Base-by-base conservation (phyloP, 2,888 invertebrate genomes). In the Eupithecia vulgata region DNA sequence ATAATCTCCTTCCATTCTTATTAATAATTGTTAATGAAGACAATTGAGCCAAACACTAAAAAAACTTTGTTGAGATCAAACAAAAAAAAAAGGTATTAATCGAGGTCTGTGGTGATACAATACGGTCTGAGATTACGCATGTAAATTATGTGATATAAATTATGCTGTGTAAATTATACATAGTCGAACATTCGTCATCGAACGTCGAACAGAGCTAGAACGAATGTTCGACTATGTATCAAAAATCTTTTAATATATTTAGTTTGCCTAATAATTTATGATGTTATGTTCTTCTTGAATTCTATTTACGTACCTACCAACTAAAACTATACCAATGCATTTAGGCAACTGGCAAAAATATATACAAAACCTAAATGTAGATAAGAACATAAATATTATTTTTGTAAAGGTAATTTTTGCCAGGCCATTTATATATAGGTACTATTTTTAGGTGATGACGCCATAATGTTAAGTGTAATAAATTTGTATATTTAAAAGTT, bases 401-500 rank as follows among this genome's bases (percentile, higher is more conserved):
- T 52, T 52, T 52, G 52, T 21, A 57, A 12, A 57, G 57, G 57
- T 57, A 25, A 25, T 57, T 57, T 52, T 57, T 57, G 57, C 57
- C 57, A 57, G 57, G 25, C 57, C 57, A 57, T 57, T 52, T 57
- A 57, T 57, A 13, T 57, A 25, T 25, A 57, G 30, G 30, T 30
- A 30, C 30, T 25, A 25, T 25, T 57, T 25, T 57, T 25, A 25
- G 12, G 12, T 25, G 12, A 57, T 57, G 13, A 57, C 25, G 57
- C 57, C 57, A 57, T 57, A 57, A 25, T 57, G 12, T 25, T 57
- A 57, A 25, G 57, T 57, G 57, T 25, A 57, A 57, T 57, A 25
- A 57, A 57, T 57, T n/a, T 57, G 57, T 57, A 25, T 57, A 57
- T 57, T 57, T 57, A 5, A 57, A 57, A 52, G 52, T 52, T 57